Evolutionary conservation across 1,140 invertebrate genomes (phyloP).

Genomic region (Aphelinus atriplicis): DNA sequence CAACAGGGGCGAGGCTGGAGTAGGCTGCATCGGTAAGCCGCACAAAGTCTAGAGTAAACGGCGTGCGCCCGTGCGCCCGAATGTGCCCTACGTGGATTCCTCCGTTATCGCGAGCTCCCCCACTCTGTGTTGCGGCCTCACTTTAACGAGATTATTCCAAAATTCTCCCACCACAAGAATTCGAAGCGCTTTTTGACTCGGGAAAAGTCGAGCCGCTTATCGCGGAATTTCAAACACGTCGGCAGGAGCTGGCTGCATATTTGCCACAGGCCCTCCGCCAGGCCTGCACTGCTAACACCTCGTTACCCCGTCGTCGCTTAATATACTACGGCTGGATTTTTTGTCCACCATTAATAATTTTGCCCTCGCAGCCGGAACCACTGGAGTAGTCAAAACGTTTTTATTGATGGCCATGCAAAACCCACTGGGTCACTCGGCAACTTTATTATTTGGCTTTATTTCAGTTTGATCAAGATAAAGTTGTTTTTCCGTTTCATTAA

Average conservation of each 20-base stretch:
- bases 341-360: too few relatives aligned
- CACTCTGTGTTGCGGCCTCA: not conserved
- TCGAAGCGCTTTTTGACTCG: constrained; percentile 10
- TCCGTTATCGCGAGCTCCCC: not conserved
- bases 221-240: constrained; percentile 14
- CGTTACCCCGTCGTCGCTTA: too few relatives aligned
- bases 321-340: too few relatives aligned
- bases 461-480: too few relatives aligned
- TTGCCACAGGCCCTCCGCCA: not conserved
- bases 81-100: not conserved
- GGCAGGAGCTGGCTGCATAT: not conserved
- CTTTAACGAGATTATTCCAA: constrained; percentile 25
- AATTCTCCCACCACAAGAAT: constrained; percentile 8
- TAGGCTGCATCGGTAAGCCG: not conserved
- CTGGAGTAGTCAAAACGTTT: too few relatives aligned
- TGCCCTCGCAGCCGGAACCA: too few relatives aligned
- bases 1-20: not conserved
- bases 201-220: not conserved
- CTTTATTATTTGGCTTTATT: too few relatives aligned
- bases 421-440: too few relatives aligned
- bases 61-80: too few relatives aligned
- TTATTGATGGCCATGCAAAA: too few relatives aligned
- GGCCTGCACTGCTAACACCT: too few relatives aligned
- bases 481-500: too few relatives aligned
- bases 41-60: constrained; percentile 6